These are phyloP conservation scores for Cheilosia soror DNA, from an alignment of 2,888 invertebrate genomes.

Conservation along the genomic window DNA sequence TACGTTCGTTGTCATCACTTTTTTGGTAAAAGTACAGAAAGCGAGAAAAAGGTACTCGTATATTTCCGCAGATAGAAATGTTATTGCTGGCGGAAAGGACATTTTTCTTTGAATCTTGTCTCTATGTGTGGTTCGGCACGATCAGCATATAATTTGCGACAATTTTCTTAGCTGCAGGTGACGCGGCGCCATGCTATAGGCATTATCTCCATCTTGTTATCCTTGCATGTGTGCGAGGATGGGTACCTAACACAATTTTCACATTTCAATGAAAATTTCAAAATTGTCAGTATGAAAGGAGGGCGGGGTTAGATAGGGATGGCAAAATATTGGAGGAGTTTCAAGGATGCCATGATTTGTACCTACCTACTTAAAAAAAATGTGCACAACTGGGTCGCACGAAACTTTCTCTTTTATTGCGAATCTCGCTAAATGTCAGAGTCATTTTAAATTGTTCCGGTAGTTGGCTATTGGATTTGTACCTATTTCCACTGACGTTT, in stretches of 20 bases:
- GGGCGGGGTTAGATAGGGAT: not conserved
- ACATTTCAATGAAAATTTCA: conserved; percentile 72
- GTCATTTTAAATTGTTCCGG: too few species aligned
- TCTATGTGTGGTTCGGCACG: conserved; percentile 48
- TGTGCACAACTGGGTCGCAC: too few species aligned
- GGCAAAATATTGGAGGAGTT: not conserved
- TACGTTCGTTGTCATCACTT: conserved; percentile 64
- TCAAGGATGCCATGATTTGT: not conserved
- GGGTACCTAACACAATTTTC: conserved; percentile 66
- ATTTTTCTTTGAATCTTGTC: conserved; percentile 67
- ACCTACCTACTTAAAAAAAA: too few species aligned
- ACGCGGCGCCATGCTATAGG: conserved; percentile 56
- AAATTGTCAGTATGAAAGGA: conserved; percentile 65
- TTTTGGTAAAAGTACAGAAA: conserved; percentile 12
- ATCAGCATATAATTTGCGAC: conserved; percentile 74
- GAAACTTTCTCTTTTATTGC: too few species aligned
- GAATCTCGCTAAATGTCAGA: too few species aligned
- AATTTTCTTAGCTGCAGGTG: conserved; percentile 73
- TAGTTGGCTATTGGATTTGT: too few species aligned
- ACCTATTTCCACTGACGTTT: too few species aligned
- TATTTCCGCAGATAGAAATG: conserved; percentile 32
- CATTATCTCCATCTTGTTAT: conserved; percentile 46
- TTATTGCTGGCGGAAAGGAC: conserved; percentile 68
- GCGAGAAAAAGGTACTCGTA: conserved; percentile 6
- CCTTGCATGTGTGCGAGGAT: not conserved